phyloP scores from a whole-genome alignment of 1,140 invertebrate species.

The Nasonia giraulti region DNA sequence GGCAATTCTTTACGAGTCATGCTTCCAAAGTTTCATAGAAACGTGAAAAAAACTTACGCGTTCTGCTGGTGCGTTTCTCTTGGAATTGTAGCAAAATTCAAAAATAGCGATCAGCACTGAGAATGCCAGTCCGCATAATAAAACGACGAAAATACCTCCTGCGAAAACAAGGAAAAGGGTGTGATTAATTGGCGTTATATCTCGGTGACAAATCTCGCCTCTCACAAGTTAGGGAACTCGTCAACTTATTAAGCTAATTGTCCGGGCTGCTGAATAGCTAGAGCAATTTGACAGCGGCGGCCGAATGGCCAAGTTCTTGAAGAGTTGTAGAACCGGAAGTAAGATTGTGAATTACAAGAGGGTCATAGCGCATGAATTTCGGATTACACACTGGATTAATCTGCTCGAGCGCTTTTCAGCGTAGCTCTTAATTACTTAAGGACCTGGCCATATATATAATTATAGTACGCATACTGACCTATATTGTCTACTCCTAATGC shows the following conservation, averaged over 20 bases:
- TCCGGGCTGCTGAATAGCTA: background rate
- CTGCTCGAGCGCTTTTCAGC: background rate
- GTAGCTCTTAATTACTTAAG: background rate
- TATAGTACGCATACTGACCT: conserved; percentile 68
- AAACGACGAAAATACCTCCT: conserved; percentile 94
- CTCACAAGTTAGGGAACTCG: background rate
- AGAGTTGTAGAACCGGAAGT: background rate
- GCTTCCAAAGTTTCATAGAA: background rate
- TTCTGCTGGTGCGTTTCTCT: conserved; percentile 80
- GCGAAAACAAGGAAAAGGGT: conserved; percentile 1
- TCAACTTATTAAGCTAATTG: conserved; percentile 35
- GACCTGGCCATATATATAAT: background rate
- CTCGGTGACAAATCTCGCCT: background rate
- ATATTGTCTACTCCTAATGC: conserved; percentile 92
- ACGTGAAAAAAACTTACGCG: conserved; percentile 73
- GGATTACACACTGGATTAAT: background rate
- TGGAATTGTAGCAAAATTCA: conserved; percentile 89
- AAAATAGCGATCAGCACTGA: conserved; percentile 85
- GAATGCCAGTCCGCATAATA: conserved; percentile 84
- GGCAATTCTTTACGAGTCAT: background rate
- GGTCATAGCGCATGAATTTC: background rate
- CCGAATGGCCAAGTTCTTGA: background rate
- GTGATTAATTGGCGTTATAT: background rate
- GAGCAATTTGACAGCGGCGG: background rate
- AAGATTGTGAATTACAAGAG: conserved; percentile 24